Evolutionary conservation across 2,113 vertebrate species (phyloP).

Genomic region (Ceyx cyanopectus): DNA sequence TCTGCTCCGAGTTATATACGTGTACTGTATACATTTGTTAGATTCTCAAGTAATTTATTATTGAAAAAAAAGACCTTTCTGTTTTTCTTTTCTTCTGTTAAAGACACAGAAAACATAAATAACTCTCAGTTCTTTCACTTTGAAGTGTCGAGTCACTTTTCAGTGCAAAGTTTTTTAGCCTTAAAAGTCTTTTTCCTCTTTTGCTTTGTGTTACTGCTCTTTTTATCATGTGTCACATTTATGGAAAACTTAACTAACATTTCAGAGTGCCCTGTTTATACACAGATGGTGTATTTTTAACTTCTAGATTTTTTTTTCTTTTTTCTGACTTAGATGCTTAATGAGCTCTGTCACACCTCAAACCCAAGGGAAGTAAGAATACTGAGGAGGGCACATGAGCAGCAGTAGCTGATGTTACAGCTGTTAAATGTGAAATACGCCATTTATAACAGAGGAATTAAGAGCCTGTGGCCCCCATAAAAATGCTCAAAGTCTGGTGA

Average conservation of each 20-base stretch:
- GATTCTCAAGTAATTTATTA: constrained; percentile 25
- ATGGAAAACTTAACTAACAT: constrained; percentile 25
- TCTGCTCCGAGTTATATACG: not conserved
- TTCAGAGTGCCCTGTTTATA: constrained; percentile 17
- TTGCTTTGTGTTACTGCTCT: constrained; percentile 38
- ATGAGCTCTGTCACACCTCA: not conserved
- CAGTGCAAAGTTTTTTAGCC: constrained; percentile 24
- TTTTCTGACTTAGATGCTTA: constrained; percentile 13
- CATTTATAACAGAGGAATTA: not conserved
- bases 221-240: constrained; percentile 59
- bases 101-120: constrained; percentile 17
- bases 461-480: not conserved
- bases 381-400: not conserved
- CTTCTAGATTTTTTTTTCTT: constrained; percentile 16
- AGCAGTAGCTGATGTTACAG: not conserved
- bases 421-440: not conserved
- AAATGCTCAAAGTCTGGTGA: not conserved
- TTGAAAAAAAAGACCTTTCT: not conserved
- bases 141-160: constrained; percentile 34
- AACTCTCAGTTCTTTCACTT: constrained; percentile 15
- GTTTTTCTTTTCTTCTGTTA: constrained; percentile 19
- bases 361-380: not conserved
- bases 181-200: constrained; percentile 16
- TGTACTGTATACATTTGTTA: not conserved
- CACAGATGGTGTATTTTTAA: constrained; percentile 23